These are phyloP conservation scores for Aricia agestis DNA, from an alignment of 1,140 invertebrate species.

Conservation along the genomic window DNA sequence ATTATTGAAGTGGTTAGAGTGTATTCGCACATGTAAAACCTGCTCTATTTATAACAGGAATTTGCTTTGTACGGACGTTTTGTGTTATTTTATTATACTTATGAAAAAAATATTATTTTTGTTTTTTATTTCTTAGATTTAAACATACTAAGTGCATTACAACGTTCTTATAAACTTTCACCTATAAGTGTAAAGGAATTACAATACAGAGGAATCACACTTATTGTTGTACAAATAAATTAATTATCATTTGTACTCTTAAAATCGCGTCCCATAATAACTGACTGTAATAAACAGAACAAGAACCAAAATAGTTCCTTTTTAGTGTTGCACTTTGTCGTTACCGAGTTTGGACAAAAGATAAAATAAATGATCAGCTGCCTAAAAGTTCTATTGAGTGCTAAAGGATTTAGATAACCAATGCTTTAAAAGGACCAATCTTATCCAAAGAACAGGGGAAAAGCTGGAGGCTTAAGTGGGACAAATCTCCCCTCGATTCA, in stretches of 20 bases:
- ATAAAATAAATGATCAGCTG: constrained; percentile 40
- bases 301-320: too few relatives aligned
- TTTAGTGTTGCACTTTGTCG: neutral
- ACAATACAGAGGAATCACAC: too few relatives aligned
- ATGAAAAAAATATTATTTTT: too few relatives aligned
- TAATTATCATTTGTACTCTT: neutral
- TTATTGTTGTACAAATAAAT: too few relatives aligned
- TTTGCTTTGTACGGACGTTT: neutral
- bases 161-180: too few relatives aligned
- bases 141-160: too few relatives aligned
- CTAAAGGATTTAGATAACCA: constrained; percentile 62
- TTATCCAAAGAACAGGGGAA: constrained; percentile 65
- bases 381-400: constrained; percentile 53
- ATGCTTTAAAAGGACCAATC: constrained; percentile 62
- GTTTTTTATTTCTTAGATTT: too few relatives aligned
- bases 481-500: constrained; percentile 69
- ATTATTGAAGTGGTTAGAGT: neutral
- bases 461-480: constrained; percentile 63
- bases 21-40: neutral
- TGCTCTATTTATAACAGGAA: neutral
- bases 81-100: neutral
- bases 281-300: too few relatives aligned
- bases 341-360: neutral
- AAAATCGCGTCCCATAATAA: neutral
- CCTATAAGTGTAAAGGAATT: too few relatives aligned